Evolutionary conservation across 2,888 invertebrate species (phyloP).

Genomic region (Amphipoea lucens): DNA sequence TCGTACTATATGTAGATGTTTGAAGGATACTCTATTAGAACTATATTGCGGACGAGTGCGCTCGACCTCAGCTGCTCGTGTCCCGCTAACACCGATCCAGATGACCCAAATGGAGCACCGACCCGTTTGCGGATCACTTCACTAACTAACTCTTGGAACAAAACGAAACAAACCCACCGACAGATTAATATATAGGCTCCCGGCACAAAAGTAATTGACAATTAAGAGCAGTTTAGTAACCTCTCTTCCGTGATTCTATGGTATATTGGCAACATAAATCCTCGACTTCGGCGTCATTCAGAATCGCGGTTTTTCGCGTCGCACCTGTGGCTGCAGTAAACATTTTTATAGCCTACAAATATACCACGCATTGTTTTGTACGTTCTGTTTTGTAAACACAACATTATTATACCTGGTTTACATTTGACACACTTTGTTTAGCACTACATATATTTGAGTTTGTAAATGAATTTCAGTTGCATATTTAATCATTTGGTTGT

Average conservation of each 20-base stretch:
- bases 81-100: conserved; percentile 78
- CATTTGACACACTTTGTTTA: conserved; percentile 22
- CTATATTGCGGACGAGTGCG: conserved; percentile 72
- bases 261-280: conserved; percentile 70
- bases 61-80: conserved; percentile 70
- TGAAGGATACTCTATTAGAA: conserved; percentile 68
- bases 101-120: conserved; percentile 81
- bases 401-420: conserved; percentile 25
- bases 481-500: conserved; percentile 6
- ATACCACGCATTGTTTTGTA: conserved; percentile 75
- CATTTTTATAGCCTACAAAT: conserved; percentile 81
- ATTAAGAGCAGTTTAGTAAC: conserved; percentile 63
- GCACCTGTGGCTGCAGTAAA: conserved; percentile 86
- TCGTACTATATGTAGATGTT: conserved; percentile 44
- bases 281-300: conserved; percentile 75
- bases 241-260: conserved; percentile 65
- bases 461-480: conserved; percentile 14
- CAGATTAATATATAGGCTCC: conserved; percentile 62
- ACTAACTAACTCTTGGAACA: conserved; percentile 74
- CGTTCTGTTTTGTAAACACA: conserved; percentile 44
- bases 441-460: conserved; percentile 3
- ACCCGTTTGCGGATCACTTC: conserved; percentile 80
- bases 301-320: conserved; percentile 79
- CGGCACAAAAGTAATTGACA: conserved; percentile 55
- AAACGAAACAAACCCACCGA: conserved; percentile 64